Conservation (phyloP, 2,888 invertebrate species). For the Hesperia comma region DNA sequence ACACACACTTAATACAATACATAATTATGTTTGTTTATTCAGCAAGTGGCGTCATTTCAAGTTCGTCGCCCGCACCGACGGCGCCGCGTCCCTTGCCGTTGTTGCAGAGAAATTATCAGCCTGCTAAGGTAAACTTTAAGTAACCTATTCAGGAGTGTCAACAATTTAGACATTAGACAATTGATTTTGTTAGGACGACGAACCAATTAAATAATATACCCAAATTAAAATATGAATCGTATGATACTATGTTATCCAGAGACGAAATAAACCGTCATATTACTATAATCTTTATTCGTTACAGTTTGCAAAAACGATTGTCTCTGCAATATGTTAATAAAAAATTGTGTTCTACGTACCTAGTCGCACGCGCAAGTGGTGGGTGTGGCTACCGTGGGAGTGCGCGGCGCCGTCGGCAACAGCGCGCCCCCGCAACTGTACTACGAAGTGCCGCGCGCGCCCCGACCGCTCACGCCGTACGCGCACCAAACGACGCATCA, state of each 20-base stretch:
- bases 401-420: slow-evolving; percentile 71
- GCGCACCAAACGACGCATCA: slow-evolving; percentile 64
- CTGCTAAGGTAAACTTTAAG: slow-evolving; percentile 64
- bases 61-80: slow-evolving; percentile 53
- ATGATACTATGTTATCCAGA: too few species aligned
- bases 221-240: too few species aligned
- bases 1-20: too few species aligned
- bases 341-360: too few species aligned
- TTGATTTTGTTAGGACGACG: too few species aligned
- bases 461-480: slow-evolving; percentile 41
- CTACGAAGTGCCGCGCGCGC: slow-evolving; percentile 70
- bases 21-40: slow-evolving; percentile 31
- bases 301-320: too few species aligned
- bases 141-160: not conserved
- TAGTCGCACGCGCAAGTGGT: slow-evolving; percentile 58
- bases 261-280: too few species aligned
- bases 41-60: slow-evolving; percentile 47
- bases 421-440: slow-evolving; percentile 76
- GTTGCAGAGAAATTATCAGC: slow-evolving; percentile 76
- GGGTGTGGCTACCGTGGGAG: slow-evolving; percentile 69
- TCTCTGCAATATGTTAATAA: too few species aligned
- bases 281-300: too few species aligned
- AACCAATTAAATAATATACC: too few species aligned
- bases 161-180: too few species aligned
- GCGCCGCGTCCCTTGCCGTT: slow-evolving; percentile 72